Evolutionary conservation across 2,113 vertebrate genomes (phyloP).

Genomic region (Pseudonaja textilis): DNA sequence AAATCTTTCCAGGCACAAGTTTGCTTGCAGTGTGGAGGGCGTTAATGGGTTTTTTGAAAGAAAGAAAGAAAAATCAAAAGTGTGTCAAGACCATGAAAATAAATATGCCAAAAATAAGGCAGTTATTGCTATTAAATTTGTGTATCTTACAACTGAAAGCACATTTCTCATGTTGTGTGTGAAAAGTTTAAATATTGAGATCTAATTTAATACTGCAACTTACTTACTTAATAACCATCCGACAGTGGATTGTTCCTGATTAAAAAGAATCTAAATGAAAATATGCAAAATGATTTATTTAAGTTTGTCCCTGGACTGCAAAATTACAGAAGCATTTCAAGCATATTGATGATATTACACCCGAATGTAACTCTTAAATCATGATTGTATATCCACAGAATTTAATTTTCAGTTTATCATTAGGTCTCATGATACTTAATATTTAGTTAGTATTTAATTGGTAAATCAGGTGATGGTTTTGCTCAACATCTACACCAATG

Average conservation of each 20-base stretch:
- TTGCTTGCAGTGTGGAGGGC: constrained; percentile 1
- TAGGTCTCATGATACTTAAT: neutral
- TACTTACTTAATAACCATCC: neutral
- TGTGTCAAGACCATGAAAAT: constrained; percentile 35
- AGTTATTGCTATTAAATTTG: neutral
- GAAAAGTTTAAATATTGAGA: neutral
- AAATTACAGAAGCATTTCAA: neutral
- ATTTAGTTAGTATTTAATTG: neutral
- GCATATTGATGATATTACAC: no score
- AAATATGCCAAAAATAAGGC: constrained; percentile 41
- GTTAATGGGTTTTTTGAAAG: constrained; percentile 9
- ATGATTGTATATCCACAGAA: neutral
- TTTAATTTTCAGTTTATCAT: neutral
- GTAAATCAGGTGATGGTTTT: neutral
- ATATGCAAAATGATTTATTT: neutral
- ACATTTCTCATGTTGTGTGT: neutral
- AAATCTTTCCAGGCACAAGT: constrained; percentile 49
- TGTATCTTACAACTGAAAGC: neutral
- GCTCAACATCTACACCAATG: neutral
- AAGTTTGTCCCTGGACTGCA: neutral
- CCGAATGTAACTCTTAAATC: neutral
- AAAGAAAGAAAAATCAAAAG: constrained; percentile 6
- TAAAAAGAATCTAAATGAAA: neutral
- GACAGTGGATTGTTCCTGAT: neutral
- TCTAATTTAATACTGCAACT: neutral